These are phyloP conservation scores for Rhagoletis pomonella DNA, from an alignment of 1,140 invertebrate genomes.

Conservation along the genomic window DNA sequence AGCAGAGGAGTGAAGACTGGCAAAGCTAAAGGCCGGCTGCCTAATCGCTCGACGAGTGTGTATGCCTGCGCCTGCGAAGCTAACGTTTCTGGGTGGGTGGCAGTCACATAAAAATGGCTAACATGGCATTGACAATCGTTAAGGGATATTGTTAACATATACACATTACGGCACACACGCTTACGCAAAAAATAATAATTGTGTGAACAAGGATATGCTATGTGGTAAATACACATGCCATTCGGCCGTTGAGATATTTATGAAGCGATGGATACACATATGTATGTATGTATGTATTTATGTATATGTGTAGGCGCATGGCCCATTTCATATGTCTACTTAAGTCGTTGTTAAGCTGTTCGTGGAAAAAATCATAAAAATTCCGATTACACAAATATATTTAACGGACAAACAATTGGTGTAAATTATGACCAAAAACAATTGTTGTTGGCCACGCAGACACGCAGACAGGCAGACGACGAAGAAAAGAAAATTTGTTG, in stretches of 20 bases:
- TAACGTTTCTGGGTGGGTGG: neutral
- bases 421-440: slow-evolving; percentile 33
- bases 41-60: neutral
- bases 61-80: neutral
- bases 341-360: neutral
- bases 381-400: neutral
- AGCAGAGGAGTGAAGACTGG: neutral
- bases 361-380: slow-evolving; percentile 40
- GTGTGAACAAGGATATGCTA: slow-evolving; percentile 26
- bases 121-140: slow-evolving; percentile 40
- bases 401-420: slow-evolving; percentile 19
- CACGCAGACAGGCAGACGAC: slow-evolving; percentile 27
- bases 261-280: neutral
- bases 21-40: slow-evolving; percentile 4
- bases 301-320: neutral
- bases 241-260: slow-evolving; percentile 8
- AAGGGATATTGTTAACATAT: too few species aligned
- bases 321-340: neutral
- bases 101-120: slow-evolving; percentile 20
- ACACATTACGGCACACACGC: too few species aligned
- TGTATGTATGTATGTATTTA: neutral
- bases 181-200: too few species aligned
- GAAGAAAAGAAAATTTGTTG: neutral
- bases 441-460: slow-evolving; percentile 30
- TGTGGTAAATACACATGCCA: slow-evolving; percentile 7